Base-by-base conservation (phyloP, 2,888 invertebrate species). In the Mayetiola destructor region DNA sequence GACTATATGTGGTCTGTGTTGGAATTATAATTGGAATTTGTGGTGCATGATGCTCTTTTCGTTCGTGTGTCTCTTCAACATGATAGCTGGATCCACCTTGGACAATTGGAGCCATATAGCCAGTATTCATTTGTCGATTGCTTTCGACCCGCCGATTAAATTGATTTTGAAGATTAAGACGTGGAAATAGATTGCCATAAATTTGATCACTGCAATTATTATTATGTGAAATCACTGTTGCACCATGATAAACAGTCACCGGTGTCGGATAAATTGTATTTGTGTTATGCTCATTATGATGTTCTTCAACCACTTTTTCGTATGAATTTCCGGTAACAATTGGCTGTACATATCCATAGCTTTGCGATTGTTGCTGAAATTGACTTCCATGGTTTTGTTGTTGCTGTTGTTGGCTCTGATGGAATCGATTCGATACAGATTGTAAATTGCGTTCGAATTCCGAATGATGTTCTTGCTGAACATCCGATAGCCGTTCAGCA, bases 401-500 rank as follows among this genome's bases (percentile, higher is more conserved):
- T 18, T 54, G 52, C 48, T 37, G 57, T 18, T 42, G 55, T 39
- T 58, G 56, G 39, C 21, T 56, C 12, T 39, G 56, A 16, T 53
- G 29, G n/a, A 35, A 27, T 5, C 27, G 55, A 32, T 54, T 54
- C 12, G 12, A 30, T 4, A 18, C 8, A 6, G 18, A 6, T 32
- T 54, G 54, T 16, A 30, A 54, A 18, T 29, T 29, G 9, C 40
- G n/a, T 10, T 40, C 6, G 20, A 40, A 40, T 18, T 40, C 21
- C 18, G 20, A n/a, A 18, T 36, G 55, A 14, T 63, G 61, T 23
- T 61, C 61, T 5, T 59, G 57, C 6, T 60, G 59, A 8, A 64
- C 59, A 55, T 62, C 61, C 39, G 70, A 65, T 30, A 72, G 60
- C 4, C 63, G 59, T 10, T 66, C 63, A 0, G 66, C 66, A 0